A percentile compares a stretch with the other conserved stretches of the same genome.
These are phyloP conservation scores for Plebejus anna DNA, from an alignment of 2,888 invertebrate genomes.

Conservation along the genomic window DNA sequence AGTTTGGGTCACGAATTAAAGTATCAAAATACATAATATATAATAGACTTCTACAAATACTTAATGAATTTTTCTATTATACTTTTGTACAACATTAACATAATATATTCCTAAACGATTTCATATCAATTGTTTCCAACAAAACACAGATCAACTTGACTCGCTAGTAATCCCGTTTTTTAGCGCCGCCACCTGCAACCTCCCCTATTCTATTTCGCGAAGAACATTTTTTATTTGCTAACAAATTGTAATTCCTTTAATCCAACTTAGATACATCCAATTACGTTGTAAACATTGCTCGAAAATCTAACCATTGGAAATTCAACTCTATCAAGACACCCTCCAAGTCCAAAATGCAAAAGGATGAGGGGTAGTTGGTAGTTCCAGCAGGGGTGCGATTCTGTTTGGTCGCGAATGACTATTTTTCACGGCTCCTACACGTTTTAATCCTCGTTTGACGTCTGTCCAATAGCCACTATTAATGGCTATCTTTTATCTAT, in stretches of 20 bases:
- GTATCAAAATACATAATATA: too few species aligned
- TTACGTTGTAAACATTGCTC: slow-evolving; percentile 64
- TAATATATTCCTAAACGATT: slow-evolving; percentile 3
- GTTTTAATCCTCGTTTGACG: slow-evolving; percentile 76
- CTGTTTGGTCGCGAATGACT: slow-evolving; percentile 59
- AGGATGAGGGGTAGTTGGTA: slow-evolving; percentile 42
- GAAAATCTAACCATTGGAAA: slow-evolving; percentile 31
- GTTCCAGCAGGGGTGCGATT: slow-evolving; percentile 50
- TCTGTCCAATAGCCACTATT: slow-evolving; percentile 64
- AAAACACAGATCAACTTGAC: slow-evolving; percentile 42
- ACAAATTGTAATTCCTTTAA: slow-evolving; percentile 77
- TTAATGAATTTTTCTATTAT: too few species aligned
- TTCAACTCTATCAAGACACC: slow-evolving; percentile 17
- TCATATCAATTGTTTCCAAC: slow-evolving; percentile 35
- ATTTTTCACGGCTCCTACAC: slow-evolving; percentile 72
- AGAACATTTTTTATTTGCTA: slow-evolving; percentile 67
- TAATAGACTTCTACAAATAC: too few species aligned
- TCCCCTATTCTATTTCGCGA: slow-evolving; percentile 50
- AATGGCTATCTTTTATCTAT: slow-evolving; percentile 54
- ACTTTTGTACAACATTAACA: neutral
- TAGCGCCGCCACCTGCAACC: slow-evolving; percentile 65
- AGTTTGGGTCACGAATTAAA: too few species aligned
- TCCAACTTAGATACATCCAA: slow-evolving; percentile 76
- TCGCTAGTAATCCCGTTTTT: slow-evolving; percentile 53
- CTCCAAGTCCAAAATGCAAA: slow-evolving; percentile 43